Evolutionary conservation across 2,113 vertebrate species (phyloP).

Genomic region (Gallinago media): DNA sequence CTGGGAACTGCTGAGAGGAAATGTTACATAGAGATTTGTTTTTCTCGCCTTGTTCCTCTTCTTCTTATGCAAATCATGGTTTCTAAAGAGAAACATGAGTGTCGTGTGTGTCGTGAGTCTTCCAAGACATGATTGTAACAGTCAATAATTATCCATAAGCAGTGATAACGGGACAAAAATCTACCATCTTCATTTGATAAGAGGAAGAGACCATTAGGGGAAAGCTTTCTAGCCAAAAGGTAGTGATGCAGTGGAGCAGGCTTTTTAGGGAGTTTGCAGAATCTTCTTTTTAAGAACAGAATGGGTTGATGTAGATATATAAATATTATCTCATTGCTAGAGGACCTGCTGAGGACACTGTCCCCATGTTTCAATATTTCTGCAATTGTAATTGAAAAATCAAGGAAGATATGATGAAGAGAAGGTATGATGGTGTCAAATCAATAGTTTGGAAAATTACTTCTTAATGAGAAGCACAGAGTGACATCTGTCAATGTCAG

Average conservation of each 20-base stretch:
- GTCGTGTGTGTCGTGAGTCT: background rate
- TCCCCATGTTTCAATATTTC: background rate
- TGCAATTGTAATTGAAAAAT: background rate
- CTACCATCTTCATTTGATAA: background rate
- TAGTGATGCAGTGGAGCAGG: rapidly evolving
- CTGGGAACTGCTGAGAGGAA: background rate
- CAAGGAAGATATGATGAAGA: background rate
- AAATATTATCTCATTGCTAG: background rate
- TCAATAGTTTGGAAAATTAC: background rate
- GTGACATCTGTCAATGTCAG: background rate
- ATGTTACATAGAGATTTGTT: background rate
- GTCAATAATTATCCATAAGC: background rate
- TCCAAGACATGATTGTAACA: background rate
- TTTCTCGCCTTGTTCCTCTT: background rate
- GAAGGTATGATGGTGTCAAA: background rate
- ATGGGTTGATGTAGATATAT: background rate
- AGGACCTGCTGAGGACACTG: background rate
- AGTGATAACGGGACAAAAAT: background rate
- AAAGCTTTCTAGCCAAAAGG: background rate
- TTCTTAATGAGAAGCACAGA: background rate
- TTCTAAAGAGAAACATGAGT: background rate
- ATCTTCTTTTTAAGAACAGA: background rate
- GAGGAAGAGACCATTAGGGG: background rate
- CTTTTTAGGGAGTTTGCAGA: background rate
- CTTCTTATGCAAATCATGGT: background rate